Conservation (phyloP, 2,888 invertebrate species). For the Dicyrtomina minuta region DNA sequence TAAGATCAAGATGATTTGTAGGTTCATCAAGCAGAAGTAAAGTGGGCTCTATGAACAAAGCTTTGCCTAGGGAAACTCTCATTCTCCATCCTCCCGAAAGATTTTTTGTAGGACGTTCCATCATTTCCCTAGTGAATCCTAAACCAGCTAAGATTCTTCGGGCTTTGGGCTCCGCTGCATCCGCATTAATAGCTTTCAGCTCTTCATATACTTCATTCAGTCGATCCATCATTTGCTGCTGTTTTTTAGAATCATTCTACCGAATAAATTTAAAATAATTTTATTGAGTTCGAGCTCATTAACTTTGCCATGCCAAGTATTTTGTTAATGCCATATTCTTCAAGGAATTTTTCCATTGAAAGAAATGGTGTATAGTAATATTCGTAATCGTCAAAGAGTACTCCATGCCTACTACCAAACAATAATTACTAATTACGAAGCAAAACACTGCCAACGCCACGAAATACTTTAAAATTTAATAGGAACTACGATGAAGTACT, state of each 20-base stretch:
- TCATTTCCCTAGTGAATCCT: constrained; percentile 78
- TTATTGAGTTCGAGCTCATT: background rate
- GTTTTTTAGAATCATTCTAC: constrained; percentile 39
- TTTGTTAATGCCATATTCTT: no score
- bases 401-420: no score
- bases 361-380: no score
- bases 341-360: no score
- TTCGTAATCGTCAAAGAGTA: no score
- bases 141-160: constrained; percentile 95
- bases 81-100: constrained; percentile 93
- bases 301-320: no score
- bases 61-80: constrained; percentile 95
- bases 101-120: constrained; percentile 74
- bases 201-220: constrained; percentile 79
- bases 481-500: no score
- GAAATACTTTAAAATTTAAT: no score
- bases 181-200: constrained; percentile 92
- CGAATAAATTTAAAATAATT: constrained; percentile 7
- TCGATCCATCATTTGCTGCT: constrained; percentile 44
- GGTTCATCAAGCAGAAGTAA: constrained; percentile 97
- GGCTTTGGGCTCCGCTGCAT: constrained; percentile 95
- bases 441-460: no score
- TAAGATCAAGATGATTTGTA: constrained; percentile 97
- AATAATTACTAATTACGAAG: no score
- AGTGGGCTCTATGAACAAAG: constrained; percentile 95